These are phyloP conservation scores for Centruroides sculpturatus DNA, from an alignment of 1,140 invertebrate species.

Conservation along the genomic window DNA sequence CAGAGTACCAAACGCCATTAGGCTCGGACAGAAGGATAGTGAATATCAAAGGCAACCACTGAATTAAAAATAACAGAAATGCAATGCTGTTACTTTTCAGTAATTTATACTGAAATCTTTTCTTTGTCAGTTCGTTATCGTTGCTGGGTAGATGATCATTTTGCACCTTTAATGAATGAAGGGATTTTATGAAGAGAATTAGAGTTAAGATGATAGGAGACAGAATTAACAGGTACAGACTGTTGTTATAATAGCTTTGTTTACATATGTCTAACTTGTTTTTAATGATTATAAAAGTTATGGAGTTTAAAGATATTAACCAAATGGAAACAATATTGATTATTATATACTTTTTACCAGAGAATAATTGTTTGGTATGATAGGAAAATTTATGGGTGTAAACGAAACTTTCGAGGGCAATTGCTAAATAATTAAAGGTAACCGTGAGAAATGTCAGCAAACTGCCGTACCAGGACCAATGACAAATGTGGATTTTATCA, in stretches of 20 bases:
- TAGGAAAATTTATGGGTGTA: slow-evolving; percentile 1
- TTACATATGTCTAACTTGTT: slow-evolving; percentile 10
- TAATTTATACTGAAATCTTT: slow-evolving; percentile 13
- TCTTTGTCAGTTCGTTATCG: slow-evolving; percentile 13
- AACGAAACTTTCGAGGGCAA: background rate
- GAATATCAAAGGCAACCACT: slow-evolving; percentile 15
- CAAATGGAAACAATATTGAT: slow-evolving; percentile 5
- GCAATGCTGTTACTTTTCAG: slow-evolving; percentile 16
- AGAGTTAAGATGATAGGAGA: slow-evolving; percentile 6
- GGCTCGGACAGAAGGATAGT: slow-evolving; percentile 2
- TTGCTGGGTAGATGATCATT: slow-evolving; percentile 4
- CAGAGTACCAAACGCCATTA: background rate
- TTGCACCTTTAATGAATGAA: slow-evolving; percentile 9
- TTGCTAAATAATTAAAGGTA: slow-evolving; percentile 5
- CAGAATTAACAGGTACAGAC: slow-evolving; percentile 10
- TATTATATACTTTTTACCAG: slow-evolving; percentile 7
- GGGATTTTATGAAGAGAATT: slow-evolving; percentile 8
- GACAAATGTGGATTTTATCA: slow-evolving; percentile 42
- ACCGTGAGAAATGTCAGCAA: slow-evolving; percentile 46
- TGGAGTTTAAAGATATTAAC: background rate
- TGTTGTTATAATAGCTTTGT: slow-evolving; percentile 6
- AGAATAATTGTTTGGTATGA: background rate
- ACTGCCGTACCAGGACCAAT: slow-evolving; percentile 48
- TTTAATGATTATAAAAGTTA: slow-evolving; percentile 6
- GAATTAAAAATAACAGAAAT: slow-evolving; percentile 13